Percentiles rank a stretch among this genome's conserved stretches.
phyloP scores from a whole-genome alignment of 2,113 vertebrate species.

The Plotosus lineatus region DNA sequence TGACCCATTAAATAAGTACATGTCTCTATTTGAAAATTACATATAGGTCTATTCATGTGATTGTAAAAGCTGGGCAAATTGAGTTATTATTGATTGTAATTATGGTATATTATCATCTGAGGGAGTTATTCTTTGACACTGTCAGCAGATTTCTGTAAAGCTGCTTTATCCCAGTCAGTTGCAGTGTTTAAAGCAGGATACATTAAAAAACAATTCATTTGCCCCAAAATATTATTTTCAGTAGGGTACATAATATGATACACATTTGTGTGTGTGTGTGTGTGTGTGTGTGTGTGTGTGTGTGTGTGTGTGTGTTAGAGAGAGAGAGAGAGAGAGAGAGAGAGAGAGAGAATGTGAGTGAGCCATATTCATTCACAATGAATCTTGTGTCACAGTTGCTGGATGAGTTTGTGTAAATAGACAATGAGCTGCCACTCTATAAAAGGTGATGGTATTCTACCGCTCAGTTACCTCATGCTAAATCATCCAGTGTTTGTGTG shows the following conservation, averaged over 20 bases:
- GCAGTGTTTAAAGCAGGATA: not conserved
- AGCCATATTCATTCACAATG: slow-evolving; percentile 38
- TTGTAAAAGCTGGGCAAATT: not conserved
- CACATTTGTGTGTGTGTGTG: not conserved
- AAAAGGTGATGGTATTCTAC: slow-evolving; percentile 73
- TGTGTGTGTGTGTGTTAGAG: not conserved
- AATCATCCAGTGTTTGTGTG: slow-evolving; percentile 42
- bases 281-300: not conserved
- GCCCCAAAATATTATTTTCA: no score
- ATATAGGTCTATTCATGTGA: not conserved
- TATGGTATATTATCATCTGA: not conserved
- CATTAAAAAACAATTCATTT: not conserved
- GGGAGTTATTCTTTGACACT: not conserved
- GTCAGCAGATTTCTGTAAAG: not conserved
- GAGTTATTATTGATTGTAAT: not conserved
- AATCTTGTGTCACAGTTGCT: slow-evolving; percentile 44
- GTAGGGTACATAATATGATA: no score
- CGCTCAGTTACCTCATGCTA: slow-evolving; percentile 47
- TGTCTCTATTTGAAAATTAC: not conserved
- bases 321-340: not conserved
- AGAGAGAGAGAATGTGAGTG: slow-evolving; percentile 18
- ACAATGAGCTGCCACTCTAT: slow-evolving; percentile 63
- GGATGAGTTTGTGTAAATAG: slow-evolving; percentile 53
- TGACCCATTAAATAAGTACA: not conserved
- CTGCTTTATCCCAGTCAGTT: not conserved